Conservation (phyloP, 2,113 vertebrate species). For the Mesembrinibis cayennensis region DNA sequence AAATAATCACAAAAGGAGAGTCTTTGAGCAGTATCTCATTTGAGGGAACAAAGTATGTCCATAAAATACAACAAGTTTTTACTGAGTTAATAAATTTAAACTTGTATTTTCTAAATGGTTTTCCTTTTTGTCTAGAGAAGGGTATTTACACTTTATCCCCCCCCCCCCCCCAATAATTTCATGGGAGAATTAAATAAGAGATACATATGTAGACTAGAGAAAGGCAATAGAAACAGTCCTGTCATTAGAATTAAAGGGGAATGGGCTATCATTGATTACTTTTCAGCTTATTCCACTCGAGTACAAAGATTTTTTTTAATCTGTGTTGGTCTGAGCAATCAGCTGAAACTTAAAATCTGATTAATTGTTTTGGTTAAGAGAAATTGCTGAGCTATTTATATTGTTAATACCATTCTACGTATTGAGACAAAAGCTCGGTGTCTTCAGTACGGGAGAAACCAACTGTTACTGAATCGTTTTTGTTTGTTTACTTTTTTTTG, state of each 20-base stretch:
- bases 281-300: background rate
- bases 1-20: background rate
- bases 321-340: background rate
- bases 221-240: background rate
- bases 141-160: background rate
- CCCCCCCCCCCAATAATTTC: background rate
- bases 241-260: conserved; percentile 14
- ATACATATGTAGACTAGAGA: background rate
- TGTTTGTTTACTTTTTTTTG: background rate
- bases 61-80: background rate
- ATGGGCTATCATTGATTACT: background rate
- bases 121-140: background rate
- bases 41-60: background rate
- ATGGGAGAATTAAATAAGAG: background rate
- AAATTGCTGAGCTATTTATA: background rate
- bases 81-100: background rate
- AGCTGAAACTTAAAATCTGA: background rate
- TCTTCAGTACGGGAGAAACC: background rate
- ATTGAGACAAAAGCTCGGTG: background rate
- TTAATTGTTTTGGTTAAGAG: background rate
- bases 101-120: background rate
- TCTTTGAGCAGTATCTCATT: background rate
- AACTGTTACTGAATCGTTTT: accelerated
- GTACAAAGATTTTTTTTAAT: background rate
- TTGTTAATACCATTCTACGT: background rate